A percentile compares a stretch with the other conserved stretches of the same genome.
Evolutionary conservation across 2,113 vertebrate species (phyloP).

Genomic region (Arvicanthis niloticus): DNA sequence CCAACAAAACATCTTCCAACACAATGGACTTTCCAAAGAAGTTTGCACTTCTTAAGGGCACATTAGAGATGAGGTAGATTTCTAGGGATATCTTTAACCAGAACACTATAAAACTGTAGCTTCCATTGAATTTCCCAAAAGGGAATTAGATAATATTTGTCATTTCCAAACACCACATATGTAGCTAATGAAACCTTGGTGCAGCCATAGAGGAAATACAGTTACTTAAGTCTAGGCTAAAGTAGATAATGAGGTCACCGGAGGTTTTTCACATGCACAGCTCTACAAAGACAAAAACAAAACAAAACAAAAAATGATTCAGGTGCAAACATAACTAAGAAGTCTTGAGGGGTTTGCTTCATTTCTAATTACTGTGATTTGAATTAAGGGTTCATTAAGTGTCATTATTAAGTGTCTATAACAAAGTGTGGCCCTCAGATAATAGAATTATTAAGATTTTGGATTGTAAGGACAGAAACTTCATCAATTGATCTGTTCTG

Average conservation of each 20-base stretch:
- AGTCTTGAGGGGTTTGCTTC: background rate
- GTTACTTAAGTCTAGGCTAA: rapidly evolving
- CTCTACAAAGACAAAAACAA: background rate
- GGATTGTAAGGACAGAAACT: background rate
- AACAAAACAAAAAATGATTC: background rate
- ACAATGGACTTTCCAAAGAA: no score
- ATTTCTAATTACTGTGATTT: background rate
- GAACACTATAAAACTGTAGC: background rate
- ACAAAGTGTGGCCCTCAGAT: background rate
- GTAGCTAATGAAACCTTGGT: background rate
- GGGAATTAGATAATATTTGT: background rate
- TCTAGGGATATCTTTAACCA: background rate
- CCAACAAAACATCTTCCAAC: no score
- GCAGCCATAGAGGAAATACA: rapidly evolving
- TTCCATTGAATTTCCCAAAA: background rate
- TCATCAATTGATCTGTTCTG: background rate
- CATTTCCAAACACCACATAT: background rate
- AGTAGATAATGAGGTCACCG: background rate
- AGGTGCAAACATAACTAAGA: background rate
- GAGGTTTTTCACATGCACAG: background rate
- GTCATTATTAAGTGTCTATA: background rate
- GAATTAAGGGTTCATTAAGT: background rate
- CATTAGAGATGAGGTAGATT: background rate
- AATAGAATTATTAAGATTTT: background rate
- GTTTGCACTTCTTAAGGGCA: no score